These are phyloP conservation scores for Cladopsammia gracilis DNA, from an alignment of 64 coral and sea anemone genomes.

Conservation along the genomic window DNA sequence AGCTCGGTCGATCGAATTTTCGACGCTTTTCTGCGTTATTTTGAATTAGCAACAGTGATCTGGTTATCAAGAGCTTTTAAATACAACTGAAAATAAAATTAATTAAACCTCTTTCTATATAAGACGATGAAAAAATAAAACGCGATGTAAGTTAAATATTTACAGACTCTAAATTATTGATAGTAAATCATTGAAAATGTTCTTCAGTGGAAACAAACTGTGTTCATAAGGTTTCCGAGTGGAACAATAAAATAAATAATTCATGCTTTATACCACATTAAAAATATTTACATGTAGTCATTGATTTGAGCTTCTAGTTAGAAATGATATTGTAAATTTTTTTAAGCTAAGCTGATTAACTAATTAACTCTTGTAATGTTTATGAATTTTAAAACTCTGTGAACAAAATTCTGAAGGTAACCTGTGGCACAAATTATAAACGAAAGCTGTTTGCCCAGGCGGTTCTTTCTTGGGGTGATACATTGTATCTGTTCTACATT, in stretches of 20 bases:
- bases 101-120: too few relatives aligned
- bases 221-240: not conserved
- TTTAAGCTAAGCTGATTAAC: conserved; percentile 15
- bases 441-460: too few relatives aligned
- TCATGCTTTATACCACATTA: not conserved
- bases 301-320: not conserved
- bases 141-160: too few relatives aligned
- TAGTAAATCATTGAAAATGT: not conserved
- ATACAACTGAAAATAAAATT: too few relatives aligned
- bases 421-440: too few relatives aligned
- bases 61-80: too few relatives aligned
- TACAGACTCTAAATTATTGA: too few relatives aligned
- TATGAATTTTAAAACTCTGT: not conserved
- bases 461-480: too few relatives aligned
- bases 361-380: not conserved
- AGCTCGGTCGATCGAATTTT: not conserved
- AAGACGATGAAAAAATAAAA: too few relatives aligned
- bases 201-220: not conserved
- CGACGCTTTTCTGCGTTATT: not conserved
- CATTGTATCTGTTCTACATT: not conserved
- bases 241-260: not conserved
- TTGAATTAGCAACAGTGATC: too few relatives aligned
- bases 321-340: conserved; percentile 5
- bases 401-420: too few relatives aligned
- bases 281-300: not conserved